Base-by-base conservation (phyloP, 2,888 invertebrate species). In the Parelbella ahira region DNA sequence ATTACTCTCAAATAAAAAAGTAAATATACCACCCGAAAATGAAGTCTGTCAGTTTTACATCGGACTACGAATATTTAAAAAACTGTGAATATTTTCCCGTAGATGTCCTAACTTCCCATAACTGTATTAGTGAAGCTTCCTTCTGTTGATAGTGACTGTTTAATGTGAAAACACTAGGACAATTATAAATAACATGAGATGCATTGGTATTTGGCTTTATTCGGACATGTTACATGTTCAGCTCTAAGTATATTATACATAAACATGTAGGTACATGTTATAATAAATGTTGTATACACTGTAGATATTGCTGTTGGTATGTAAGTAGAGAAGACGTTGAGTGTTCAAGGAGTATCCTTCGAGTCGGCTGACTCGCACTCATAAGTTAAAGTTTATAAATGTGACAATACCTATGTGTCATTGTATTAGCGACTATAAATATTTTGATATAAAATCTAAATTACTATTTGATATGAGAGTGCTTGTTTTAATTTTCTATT, bases 161-260 rank as follows among this genome's bases (percentile, higher is more conserved):
- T 50, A 52, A 51, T 50, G 43, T 45, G 49, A 46, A 39, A 49
- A 48, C 51, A 54, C 49, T 54, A 41, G 63, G 53, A 71, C 61
- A 62, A 67, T 68, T 80, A 82, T 81, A 76, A 78, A 77, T 81
- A 80, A 81, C 79, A 79, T 70, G 71, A 79, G 76, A 88, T 88
- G 88, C 88, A 88, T 88, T 88, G 88, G 88, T 88, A 88, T 79
- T 84, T 86, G 88, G 88, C 88, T 88, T 88, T 88, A 88, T 84
- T 72, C 58, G 71, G 80, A 81, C 84, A 80, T 83, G 79, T 68
- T 68, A 64, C 76, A 76, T 84, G 84, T 86, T 86, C 84, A 74
- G 72, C 74, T 78, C 72, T 81, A 73, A 84, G 75, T 78, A 76
- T 77, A n/a, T 77, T 75, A 79, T 74, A 72, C 63, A 64, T 68